Evolutionary conservation across 2,888 invertebrate genomes (phyloP), one percentile per base, ranked within the genome.

Genomic region (Ophonus ardosiacus): DNA sequence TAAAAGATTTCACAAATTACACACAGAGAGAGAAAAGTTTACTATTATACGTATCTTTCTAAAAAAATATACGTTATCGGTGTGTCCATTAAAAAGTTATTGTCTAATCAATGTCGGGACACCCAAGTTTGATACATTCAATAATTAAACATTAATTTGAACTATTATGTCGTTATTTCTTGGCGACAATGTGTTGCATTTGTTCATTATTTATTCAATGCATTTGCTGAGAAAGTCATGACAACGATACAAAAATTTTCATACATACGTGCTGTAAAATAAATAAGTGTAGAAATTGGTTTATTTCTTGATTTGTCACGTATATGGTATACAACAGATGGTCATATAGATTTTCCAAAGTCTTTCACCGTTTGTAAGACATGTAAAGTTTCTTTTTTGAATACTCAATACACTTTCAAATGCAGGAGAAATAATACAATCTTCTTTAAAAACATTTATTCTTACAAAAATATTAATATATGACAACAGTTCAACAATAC

Each of bases 401-500:
- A 51, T 51, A 51, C 10, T 8, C 10, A 51, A 51, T 51, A 13
- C 43, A 51, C 43, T 51, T 51, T 51, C 43, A 51, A 51, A 13
- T 51, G 43, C 2, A 2, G 43, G 43, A 51, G 1, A 51, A 51
- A 51, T 13, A 51, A 51, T 51, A 13, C 10, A 51, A 15, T 68
- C 5, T 68, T 31, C 7, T 68, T 31, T 68, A 38, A 68, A 68
- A 68, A 68, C 68, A 68, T 68, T 31, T 68, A 68, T 68, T 68
- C n/a, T 68, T 68, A 68, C 68, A 68, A 68, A 68, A 68, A 68
- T 68, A 68, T 63, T 63, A 21, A 63, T 63, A 51, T 63, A 21
- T 63, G 21, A 63, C 21, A 63, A 68, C 15, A 68, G 38, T 68
- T 68, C 68, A 68, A 68, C 68, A 68, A 63, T 21, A 24, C 10